These are phyloP conservation scores for Microplitis deprimator DNA, from an alignment of 2,888 invertebrate genomes.

Conservation along the genomic window DNA sequence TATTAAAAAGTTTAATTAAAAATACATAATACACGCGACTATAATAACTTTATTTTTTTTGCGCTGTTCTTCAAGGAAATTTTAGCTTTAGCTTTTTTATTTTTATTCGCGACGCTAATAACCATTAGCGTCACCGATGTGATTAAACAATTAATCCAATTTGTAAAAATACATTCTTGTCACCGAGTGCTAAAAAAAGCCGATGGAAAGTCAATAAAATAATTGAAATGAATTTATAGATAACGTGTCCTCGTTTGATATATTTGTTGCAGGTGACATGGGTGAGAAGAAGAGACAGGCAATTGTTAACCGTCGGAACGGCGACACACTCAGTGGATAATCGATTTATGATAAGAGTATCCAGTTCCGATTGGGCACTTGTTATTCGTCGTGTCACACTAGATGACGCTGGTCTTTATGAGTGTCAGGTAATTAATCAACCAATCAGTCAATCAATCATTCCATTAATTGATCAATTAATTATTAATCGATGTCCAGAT, in stretches of 20 bases:
- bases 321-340: conserved; percentile 56
- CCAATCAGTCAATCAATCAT: not conserved
- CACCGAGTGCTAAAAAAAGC: no score
- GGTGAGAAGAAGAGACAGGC: conserved; percentile 57
- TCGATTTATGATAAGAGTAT: conserved; percentile 54
- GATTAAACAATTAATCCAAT: no score
- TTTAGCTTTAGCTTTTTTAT: conserved; percentile 19
- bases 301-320: conserved; percentile 57
- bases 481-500: conserved; percentile 44
- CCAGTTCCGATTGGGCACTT: conserved; percentile 68
- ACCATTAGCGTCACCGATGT: no score
- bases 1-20: conserved; percentile 45
- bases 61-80: conserved; percentile 13
- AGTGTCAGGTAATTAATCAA: conserved; percentile 67
- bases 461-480: not conserved
- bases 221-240: not conserved
- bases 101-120: not conserved
- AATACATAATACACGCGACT: conserved; percentile 37
- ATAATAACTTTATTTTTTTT: conserved; percentile 17
- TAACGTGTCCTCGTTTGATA: not conserved
- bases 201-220: no score
- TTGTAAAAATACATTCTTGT: no score
- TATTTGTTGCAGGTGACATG: conserved; percentile 58
- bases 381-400: conserved; percentile 69
- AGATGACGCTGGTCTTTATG: conserved; percentile 71